Evolutionary conservation across 2,888 invertebrate species (phyloP).

Genomic region (Adelognathus sp.): DNA sequence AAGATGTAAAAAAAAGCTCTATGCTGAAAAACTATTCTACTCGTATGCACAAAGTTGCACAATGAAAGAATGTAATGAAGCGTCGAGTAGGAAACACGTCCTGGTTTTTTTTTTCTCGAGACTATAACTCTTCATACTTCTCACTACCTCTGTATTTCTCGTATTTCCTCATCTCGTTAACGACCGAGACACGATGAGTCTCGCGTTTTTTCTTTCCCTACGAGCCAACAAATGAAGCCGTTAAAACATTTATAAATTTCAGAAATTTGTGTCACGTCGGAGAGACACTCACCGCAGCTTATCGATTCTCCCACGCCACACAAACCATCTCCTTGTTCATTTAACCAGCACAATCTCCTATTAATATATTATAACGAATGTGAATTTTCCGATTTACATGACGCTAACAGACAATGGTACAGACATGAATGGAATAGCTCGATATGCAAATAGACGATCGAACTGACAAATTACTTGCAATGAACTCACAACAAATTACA

Average conservation of each 20-base stretch:
- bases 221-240: neutral
- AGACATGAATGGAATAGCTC: no score
- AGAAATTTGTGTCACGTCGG: neutral
- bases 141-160: neutral
- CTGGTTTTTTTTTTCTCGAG: constrained; percentile 2
- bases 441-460: no score
- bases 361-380: neutral
- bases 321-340: neutral
- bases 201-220: no score
- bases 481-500: no score
- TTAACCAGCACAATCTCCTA: constrained; percentile 12
- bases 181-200: neutral
- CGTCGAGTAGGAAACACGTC: constrained; percentile 18
- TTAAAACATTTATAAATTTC: neutral
- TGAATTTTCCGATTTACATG: no score
- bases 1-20: constrained; percentile 32
- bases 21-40: constrained; percentile 5
- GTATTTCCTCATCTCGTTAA: neutral
- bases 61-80: constrained; percentile 28
- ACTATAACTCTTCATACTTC: neutral
- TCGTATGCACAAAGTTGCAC: neutral
- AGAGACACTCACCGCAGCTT: neutral
- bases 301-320: constrained; percentile 12
- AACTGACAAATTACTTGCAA: no score
- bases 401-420: no score